Conservation (phyloP, 2,797 vertebrate genomes). For the Xerus rutilus region DNA sequence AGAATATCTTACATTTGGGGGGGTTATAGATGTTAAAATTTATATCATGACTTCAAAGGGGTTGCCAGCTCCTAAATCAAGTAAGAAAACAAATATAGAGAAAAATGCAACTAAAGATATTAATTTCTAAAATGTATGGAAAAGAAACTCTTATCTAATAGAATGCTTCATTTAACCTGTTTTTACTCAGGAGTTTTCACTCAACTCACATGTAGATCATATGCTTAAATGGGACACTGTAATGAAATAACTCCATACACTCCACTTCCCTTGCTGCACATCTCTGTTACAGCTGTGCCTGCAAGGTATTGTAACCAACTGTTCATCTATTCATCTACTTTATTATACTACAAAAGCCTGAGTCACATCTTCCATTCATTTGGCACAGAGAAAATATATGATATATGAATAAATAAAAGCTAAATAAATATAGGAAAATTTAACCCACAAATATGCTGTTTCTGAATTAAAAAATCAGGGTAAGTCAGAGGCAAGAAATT, state of each 20-base stretch:
- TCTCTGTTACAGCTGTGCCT: not conserved
- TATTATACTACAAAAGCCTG: not conserved
- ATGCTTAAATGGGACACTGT: not conserved
- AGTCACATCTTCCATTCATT: not conserved
- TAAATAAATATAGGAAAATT: not conserved
- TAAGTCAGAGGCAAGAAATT: slow-evolving; percentile 3
- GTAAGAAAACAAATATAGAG: not conserved
- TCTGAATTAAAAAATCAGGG: not conserved
- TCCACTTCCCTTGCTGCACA: not conserved
- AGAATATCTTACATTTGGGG: not conserved
- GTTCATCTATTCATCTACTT: not conserved
- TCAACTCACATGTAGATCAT: not conserved
- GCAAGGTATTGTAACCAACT: not conserved
- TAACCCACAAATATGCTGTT: not conserved
- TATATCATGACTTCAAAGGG: not conserved
- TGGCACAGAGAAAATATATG: not conserved
- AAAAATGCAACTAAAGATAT: not conserved
- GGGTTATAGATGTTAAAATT: not conserved
- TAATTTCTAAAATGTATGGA: not conserved
- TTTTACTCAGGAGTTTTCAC: not conserved
- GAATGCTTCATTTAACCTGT: not conserved
- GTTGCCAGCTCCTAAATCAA: not conserved
- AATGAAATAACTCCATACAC: not conserved
- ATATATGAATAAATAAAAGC: not conserved
- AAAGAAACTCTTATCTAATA: not conserved